Percentiles rank a stretch among this genome's conserved stretches.
phyloP scores from a whole-genome alignment of 2,113 vertebrate genomes.

The Festucalex cinctus region DNA sequence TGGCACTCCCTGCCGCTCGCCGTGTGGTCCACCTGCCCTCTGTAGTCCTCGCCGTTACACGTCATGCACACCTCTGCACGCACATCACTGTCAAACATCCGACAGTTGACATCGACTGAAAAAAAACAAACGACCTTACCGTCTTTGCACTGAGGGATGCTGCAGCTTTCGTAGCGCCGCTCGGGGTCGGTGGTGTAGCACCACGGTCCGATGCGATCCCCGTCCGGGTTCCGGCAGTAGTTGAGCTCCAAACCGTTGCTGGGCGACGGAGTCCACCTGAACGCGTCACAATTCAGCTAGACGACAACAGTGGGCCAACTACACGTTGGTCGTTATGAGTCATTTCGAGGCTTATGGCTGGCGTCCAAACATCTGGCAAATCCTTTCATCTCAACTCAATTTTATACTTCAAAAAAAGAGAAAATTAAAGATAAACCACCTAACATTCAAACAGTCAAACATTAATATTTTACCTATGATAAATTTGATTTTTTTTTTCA shows the following conservation, averaged over 20 bases:
- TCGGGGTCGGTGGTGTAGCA: slow-evolving; percentile 85
- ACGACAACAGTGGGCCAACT: neutral
- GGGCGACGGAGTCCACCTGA: slow-evolving; percentile 81
- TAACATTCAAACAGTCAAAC: too few species aligned
- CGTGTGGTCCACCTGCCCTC: slow-evolving; percentile 83
- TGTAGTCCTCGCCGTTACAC: slow-evolving; percentile 94
- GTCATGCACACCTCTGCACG: slow-evolving; percentile 82
- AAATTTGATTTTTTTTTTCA: too few species aligned
- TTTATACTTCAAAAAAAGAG: too few species aligned
- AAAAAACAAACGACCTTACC: slow-evolving; percentile 42
- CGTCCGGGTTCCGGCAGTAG: slow-evolving; percentile 92
- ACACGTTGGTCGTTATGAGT: too few species aligned
- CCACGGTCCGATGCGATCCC: slow-evolving; percentile 86
- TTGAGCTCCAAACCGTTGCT: slow-evolving; percentile 87
- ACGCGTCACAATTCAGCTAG: neutral
- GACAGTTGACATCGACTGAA: neutral
- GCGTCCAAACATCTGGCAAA: too few species aligned
- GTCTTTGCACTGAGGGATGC: slow-evolving; percentile 85
- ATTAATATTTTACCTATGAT: too few species aligned
- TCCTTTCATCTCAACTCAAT: too few species aligned
- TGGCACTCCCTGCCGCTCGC: slow-evolving; percentile 86
- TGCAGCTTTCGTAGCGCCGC: slow-evolving; percentile 83
- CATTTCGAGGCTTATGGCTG: too few species aligned
- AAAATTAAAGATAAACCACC: too few species aligned
- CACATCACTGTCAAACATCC: neutral